Evolutionary conservation across 92 coral and sea anemone species (phyloP).

Genomic region (Palythoa heliodiscus): DNA sequence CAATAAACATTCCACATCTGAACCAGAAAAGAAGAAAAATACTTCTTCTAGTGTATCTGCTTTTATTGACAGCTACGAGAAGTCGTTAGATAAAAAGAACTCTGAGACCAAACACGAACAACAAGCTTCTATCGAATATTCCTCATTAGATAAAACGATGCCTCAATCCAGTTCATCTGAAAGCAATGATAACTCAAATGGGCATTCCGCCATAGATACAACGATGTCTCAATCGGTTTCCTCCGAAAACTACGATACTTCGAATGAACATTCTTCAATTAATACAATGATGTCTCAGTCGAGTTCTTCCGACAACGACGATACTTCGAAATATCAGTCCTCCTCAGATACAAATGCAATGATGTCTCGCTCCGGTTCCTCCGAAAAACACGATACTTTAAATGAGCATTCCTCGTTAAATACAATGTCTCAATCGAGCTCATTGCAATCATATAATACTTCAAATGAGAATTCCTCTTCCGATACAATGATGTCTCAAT

Average conservation of each 20-base stretch:
- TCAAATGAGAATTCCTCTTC: neutral
- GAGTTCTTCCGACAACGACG: neutral
- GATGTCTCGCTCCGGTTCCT: neutral
- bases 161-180: neutral
- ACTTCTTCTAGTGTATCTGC: constrained; percentile 11
- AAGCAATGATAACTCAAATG: neutral
- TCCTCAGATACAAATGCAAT: neutral
- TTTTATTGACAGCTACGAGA: constrained; percentile 26
- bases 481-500: neutral
- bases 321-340: neutral
- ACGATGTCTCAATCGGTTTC: neutral
- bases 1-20: neutral
- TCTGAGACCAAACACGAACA: neutral
- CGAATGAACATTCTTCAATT: neutral
- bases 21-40: neutral
- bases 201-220: neutral
- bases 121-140: neutral
- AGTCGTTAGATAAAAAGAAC: constrained; percentile 17
- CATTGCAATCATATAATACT: neutral
- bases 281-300: neutral
- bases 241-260: neutral
- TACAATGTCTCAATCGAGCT: neutral
- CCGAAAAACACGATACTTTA: neutral
- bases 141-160: neutral
- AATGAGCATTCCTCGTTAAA: neutral